A percentile compares a stretch with the other conserved stretches of the same genome.
These are phyloP conservation scores for Orius insidiosus DNA, from an alignment of 1,140 invertebrate genomes.

Conservation along the genomic window DNA sequence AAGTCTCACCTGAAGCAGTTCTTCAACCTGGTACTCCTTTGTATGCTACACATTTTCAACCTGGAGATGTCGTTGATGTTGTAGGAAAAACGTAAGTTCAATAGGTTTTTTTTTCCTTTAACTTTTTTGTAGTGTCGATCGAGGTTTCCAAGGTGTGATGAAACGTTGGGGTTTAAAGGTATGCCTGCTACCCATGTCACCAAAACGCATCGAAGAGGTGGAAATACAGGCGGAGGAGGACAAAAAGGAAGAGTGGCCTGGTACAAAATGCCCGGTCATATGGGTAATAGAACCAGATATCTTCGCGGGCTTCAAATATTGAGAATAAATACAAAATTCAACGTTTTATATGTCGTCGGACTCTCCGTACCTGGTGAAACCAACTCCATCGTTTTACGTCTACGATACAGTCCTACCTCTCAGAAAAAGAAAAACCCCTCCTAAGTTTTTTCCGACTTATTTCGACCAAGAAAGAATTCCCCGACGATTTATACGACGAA, in stretches of 20 bases:
- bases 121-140: constrained; percentile 54
- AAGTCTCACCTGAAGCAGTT: constrained; percentile 70
- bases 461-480: constrained; percentile 1
- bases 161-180: constrained; percentile 89
- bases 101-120: neutral
- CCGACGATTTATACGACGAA: neutral
- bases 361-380: constrained; percentile 59
- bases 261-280: constrained; percentile 93
- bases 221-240: constrained; percentile 73
- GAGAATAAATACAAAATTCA: constrained; percentile 84
- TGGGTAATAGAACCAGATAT: constrained; percentile 63
- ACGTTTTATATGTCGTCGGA: constrained; percentile 76
- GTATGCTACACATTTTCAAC: constrained; percentile 70
- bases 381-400: constrained; percentile 61
- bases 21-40: constrained; percentile 80
- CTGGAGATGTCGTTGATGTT: constrained; percentile 82
- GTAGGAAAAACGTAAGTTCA: constrained; percentile 76
- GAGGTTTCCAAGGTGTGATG: constrained; percentile 97
- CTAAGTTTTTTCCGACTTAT: no score
- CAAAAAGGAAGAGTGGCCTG: constrained; percentile 75
- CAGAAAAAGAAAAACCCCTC: constrained; percentile 20
- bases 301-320: constrained; percentile 60
- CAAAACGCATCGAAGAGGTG: constrained; percentile 84
- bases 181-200: constrained; percentile 80
- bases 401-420: constrained; percentile 58